These are phyloP conservation scores for Ormyrus rosae DNA, from an alignment of 2,888 invertebrate species.

Conservation along the genomic window DNA sequence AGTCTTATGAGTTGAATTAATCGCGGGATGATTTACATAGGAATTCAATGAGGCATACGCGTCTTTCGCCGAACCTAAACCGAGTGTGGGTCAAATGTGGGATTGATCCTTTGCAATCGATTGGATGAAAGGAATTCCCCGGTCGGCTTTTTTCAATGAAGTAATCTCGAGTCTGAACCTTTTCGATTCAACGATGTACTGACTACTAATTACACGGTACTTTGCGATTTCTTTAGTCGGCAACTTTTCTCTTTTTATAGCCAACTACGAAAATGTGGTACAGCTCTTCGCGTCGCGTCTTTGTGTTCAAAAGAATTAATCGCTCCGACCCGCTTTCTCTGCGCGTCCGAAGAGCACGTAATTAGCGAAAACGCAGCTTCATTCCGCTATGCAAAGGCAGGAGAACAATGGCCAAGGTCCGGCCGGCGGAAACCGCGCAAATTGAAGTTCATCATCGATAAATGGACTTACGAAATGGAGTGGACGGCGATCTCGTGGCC, in stretches of 20 bases:
- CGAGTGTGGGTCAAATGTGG: conserved; percentile 15
- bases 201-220: background rate
- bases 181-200: background rate
- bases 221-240: too few relatives aligned
- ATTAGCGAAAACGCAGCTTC: conserved; percentile 20
- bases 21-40: conserved; percentile 33
- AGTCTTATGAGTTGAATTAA: conserved; percentile 26
- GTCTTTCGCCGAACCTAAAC: conserved; percentile 39
- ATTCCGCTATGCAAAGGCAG: background rate
- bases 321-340: conserved; percentile 23
- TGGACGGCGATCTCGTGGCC: conserved; percentile 96
- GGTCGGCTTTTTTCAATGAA: background rate
- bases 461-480: conserved; percentile 89
- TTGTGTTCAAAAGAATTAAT: conserved; percentile 10
- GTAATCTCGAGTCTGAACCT: too few relatives aligned
- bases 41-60: conserved; percentile 19
- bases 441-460: conserved; percentile 6
- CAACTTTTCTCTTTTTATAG: too few relatives aligned
- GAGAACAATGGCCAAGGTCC: conserved; percentile 36
- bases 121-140: background rate
- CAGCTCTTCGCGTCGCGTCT: too few relatives aligned
- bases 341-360: background rate
- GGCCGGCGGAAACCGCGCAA: background rate
- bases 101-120: conserved; percentile 19
- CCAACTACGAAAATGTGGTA: too few relatives aligned